Percentiles rank a stretch among this genome's conserved stretches.
phyloP scores from a whole-genome alignment of 2,888 invertebrate genomes.

The Chydorus sphaericus region DNA sequence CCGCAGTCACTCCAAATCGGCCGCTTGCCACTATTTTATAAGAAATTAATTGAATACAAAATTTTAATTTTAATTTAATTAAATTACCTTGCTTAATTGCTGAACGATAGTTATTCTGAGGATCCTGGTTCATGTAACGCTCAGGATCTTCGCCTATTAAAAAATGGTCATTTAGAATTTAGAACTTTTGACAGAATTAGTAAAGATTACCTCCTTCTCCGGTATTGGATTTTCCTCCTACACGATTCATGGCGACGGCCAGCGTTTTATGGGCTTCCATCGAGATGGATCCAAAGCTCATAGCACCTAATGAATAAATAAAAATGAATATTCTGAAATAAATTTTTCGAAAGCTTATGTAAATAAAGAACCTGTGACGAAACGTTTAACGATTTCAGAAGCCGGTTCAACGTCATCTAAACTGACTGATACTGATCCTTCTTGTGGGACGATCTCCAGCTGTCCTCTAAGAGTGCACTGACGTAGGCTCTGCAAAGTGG shows the following conservation, averaged over 20 bases:
- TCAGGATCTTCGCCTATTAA: conserved; percentile 38
- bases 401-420: conserved; percentile 84
- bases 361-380: conserved; percentile 53
- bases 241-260: conserved; percentile 92
- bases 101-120: conserved; percentile 41
- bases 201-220: conserved; percentile 72
- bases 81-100: conserved; percentile 74
- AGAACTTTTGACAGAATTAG: background rate
- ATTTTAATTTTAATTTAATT: background rate
- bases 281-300: conserved; percentile 95
- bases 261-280: conserved; percentile 89
- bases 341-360: background rate
- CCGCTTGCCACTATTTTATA: conserved; percentile 69
- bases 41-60: background rate
- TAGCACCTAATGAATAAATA: conserved; percentile 69
- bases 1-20: conserved; percentile 93
- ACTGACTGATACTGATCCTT: conserved; percentile 62
- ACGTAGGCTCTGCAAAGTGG: conserved; percentile 69
- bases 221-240: conserved; percentile 96
- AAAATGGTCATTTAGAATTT: too few species aligned
- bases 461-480: conserved; percentile 87
- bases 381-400: conserved; percentile 85
- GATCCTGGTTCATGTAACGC: conserved; percentile 58
- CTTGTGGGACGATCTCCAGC: conserved; percentile 65
- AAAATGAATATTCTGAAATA: background rate